These are phyloP conservation scores for Peromyscus leucopus DNA, from an alignment of 2,113 vertebrate species.

Conservation along the genomic window DNA sequence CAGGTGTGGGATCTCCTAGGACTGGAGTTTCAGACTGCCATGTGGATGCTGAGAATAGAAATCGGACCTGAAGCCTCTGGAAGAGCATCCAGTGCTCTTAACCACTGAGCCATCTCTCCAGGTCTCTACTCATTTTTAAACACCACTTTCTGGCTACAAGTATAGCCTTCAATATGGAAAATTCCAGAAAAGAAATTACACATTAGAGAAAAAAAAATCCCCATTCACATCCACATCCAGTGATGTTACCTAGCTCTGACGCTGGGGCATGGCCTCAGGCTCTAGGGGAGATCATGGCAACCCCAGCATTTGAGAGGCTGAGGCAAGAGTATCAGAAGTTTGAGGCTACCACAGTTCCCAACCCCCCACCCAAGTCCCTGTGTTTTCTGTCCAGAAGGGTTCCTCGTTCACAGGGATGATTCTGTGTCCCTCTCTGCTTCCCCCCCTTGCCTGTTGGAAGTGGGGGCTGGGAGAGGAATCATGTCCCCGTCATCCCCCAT, in stretches of 20 bases:
- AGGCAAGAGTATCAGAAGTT: no score
- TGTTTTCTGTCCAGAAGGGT: not conserved
- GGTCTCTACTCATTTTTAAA: not conserved
- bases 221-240: no score
- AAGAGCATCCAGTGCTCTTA: not conserved
- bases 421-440: not conserved
- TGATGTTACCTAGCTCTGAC: not conserved
- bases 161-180: not conserved
- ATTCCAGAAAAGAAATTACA: not conserved
- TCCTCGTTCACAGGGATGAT: not conserved
- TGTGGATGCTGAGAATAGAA: not conserved
- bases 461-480: no score
- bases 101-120: not conserved
- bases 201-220: not conserved
- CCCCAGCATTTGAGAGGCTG: not conserved
- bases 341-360: not conserved
- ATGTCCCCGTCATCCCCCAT: accelerated
- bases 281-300: not conserved
- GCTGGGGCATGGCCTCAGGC: not conserved
- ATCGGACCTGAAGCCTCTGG: not conserved
- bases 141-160: not conserved
- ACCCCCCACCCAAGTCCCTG: not conserved
- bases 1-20: not conserved
- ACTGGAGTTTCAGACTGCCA: not conserved
- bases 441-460: not conserved